Conservation (phyloP, 1,140 invertebrate genomes). For the Maconellicoccus hirsutus region DNA sequence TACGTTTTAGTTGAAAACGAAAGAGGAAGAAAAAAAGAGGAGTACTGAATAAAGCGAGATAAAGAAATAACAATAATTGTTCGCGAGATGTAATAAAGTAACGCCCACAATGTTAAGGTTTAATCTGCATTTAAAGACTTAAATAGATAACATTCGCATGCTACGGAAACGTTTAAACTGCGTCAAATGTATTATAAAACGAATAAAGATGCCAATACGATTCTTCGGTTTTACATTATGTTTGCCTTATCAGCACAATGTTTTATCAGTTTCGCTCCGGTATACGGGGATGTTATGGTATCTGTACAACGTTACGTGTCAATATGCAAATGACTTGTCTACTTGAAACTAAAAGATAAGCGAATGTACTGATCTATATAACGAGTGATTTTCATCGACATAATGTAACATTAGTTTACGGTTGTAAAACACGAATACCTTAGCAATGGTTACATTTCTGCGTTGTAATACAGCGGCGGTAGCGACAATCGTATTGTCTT, state of each 20-base stretch:
- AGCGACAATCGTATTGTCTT: neutral
- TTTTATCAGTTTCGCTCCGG: neutral
- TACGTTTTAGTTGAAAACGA: neutral
- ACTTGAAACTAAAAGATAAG: conserved; percentile 5
- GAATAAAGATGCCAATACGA: conserved; percentile 2
- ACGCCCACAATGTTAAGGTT: neutral
- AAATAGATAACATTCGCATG: conserved; percentile 4
- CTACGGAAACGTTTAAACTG: neutral
- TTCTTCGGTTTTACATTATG: conserved; percentile 1
- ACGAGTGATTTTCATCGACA: conserved; percentile 3
- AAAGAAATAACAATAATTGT: conserved; percentile 5
- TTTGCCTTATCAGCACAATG: neutral
- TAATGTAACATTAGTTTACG: conserved; percentile 4
- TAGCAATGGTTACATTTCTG: neutral
- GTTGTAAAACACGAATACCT: conserved; percentile 6
- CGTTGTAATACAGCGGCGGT: neutral
- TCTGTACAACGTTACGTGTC: neutral
- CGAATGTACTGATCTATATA: conserved; percentile 2
- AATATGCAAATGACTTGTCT: conserved; percentile 9
- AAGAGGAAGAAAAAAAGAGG: neutral
- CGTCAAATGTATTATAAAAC: conserved; percentile 9
- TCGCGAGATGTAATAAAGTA: neutral
- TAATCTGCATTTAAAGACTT: conserved; percentile 1
- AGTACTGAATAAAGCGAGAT: neutral
- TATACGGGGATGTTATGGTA: neutral